Conservation (phyloP, 2,888 invertebrate species). For the Tipula lateralis region DNA sequence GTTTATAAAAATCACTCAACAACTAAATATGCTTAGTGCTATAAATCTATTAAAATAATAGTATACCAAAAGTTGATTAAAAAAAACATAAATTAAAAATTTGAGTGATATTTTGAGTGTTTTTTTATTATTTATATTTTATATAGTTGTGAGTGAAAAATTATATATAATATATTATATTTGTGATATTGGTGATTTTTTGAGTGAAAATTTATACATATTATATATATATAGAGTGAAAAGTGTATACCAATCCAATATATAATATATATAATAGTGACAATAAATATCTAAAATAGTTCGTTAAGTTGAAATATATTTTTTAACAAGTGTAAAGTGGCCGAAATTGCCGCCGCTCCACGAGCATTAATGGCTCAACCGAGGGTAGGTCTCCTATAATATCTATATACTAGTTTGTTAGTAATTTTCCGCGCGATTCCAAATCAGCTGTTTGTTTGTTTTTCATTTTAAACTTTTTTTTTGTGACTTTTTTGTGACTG, state of each 20-base stretch:
- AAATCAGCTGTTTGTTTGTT: not conserved
- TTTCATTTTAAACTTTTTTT: not conserved
- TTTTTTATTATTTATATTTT: slow-evolving; percentile 12
- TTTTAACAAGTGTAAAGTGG: slow-evolving; percentile 44
- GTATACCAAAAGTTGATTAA: not conserved
- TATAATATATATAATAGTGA: not conserved
- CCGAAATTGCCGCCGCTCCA: slow-evolving; percentile 51
- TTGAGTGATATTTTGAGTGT: slow-evolving; percentile 24
- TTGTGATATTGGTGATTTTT: slow-evolving; percentile 9
- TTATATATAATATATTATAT: not conserved
- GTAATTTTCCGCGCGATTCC: not conserved
- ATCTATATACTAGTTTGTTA: not conserved
- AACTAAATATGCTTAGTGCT: not conserved
- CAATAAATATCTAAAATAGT: not conserved
- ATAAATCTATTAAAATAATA: not conserved
- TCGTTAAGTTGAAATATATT: slow-evolving; percentile 25
- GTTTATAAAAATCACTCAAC: slow-evolving; percentile 15
- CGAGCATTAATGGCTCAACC: slow-evolving; percentile 53
- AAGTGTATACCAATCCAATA: not conserved
- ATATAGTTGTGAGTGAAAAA: slow-evolving; percentile 15
- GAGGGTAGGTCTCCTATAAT: slow-evolving; percentile 46
- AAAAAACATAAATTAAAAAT: not conserved
- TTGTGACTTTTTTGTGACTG: not conserved
- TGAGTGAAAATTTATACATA: not conserved
- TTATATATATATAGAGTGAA: not conserved